Conservation (phyloP, 64 coral and sea anemone species). For the Montipora sp. region DNA sequence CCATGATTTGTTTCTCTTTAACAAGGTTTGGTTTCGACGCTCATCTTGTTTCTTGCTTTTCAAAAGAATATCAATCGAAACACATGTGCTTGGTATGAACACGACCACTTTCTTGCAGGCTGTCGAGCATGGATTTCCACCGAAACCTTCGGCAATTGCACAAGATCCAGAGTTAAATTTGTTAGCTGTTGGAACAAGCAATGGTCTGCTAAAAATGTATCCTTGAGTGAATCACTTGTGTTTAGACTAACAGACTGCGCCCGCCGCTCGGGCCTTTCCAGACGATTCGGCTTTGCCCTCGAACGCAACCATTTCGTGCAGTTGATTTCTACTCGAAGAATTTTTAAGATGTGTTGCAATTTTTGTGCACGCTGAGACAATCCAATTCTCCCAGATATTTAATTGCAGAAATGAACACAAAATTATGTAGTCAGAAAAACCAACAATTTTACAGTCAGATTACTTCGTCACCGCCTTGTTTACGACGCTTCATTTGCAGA, state of each 20-base stretch:
- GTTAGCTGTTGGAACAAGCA: conserved; percentile 91
- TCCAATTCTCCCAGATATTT: background rate
- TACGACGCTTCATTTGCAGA: background rate
- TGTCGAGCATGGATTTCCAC: conserved; percentile 99
- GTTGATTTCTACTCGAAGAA: background rate
- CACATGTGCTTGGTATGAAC: conserved; percentile 90
- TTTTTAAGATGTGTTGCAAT: background rate
- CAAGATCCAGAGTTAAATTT: conserved; percentile 88
- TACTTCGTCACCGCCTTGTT: background rate
- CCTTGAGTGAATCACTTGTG: conserved; percentile 39
- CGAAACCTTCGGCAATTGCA: conserved; percentile 96
- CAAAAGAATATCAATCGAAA: conserved; percentile 53
- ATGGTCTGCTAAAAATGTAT: conserved; percentile 98
- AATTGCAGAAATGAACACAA: background rate
- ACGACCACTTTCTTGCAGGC: conserved; percentile 83
- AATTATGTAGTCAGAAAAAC: background rate
- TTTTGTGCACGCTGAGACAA: background rate
- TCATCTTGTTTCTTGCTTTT: conserved; percentile 16
- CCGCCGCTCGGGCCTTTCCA: conserved; percentile 5
- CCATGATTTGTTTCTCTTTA: conserved; percentile 84
- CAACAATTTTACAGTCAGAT: background rate
- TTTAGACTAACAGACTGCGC: background rate
- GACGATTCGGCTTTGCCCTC: conserved; percentile 49
- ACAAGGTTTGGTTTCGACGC: conserved; percentile 75
- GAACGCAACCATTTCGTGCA: background rate